Base-by-base conservation (phyloP, 2,888 invertebrate genomes). In the Zaprionus lineosus region DNA sequence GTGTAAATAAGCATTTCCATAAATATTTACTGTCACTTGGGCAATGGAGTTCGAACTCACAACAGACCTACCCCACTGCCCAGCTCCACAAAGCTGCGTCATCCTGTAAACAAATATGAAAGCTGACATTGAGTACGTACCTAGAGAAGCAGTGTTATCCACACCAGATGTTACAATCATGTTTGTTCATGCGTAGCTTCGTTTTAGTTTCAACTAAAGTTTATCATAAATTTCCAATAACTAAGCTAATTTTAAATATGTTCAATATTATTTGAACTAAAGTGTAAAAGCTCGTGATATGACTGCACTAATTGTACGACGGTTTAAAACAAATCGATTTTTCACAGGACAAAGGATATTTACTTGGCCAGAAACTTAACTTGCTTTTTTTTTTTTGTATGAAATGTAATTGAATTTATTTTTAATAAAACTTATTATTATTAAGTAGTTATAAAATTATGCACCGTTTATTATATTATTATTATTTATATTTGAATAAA, bases 131-230 rank as follows among this genome's bases (percentile, higher is more conserved):
- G 56, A 36, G 28, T 41, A 86, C 90, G 73, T 83, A 90, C 90
- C 89, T 86, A 90, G 87, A 71, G 89, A 86, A 68, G 84, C 78
- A 74, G 89, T 89, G 79, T 84, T 89, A 85, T 90, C 90, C 78
- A 90, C 88, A 74, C 90, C 89, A 79, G 90, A 90, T 78, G 88
- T 89, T 69, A 90, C 88, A 86, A 90, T 90, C 90, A 90, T 90
- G 64, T 87, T 87, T 71, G 69, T 78, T 75, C 73, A 86, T 84
- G 56, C 72, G 83, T 68, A 39, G 15, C 12, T 33, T 64, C 36
- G 36, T 51, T 0, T 8, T 41, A 39, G 43, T 48, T 44, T 43
- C 41, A 57, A 56, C 46, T n/a, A n/a, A n/a, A n/a, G n/a, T n/a
- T n/a, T n/a, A n/a, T n/a, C n/a, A n/a, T n/a, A n/a, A n/a, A n/a